Percentiles rank a stretch among this genome's conserved stretches.
Conservation (phyloP, 2,797 vertebrate species). For the Tinamus major region DNA sequence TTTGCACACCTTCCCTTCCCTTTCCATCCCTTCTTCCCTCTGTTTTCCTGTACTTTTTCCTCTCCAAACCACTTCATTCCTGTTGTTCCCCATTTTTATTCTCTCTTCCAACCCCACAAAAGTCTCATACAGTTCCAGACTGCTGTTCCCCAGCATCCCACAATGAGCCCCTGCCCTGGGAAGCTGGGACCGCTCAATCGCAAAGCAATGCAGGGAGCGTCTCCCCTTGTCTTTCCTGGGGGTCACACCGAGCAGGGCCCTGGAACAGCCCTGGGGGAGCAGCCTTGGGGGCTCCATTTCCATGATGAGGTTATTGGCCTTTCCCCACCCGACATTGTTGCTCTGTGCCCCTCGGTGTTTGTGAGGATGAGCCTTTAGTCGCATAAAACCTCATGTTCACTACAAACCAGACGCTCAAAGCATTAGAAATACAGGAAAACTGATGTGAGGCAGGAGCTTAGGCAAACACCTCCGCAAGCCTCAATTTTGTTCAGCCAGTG, state of each 20-base stretch:
- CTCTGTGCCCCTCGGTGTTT: background rate
- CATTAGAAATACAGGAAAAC: background rate
- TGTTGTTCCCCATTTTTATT: too few species aligned
- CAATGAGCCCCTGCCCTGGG: too few species aligned
- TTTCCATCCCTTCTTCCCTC: too few species aligned
- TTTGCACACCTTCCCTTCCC: too few species aligned
- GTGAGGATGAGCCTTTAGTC: background rate
- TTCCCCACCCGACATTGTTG: accelerated
- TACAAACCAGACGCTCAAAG: background rate
- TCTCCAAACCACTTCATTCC: too few species aligned
- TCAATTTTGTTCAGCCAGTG: background rate
- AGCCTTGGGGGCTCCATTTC: accelerated
- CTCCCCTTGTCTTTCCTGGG: background rate
- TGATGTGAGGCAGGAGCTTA: accelerated
- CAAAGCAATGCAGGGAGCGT: background rate
- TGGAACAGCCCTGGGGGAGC: background rate
- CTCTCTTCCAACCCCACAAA: too few species aligned
- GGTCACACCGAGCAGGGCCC: background rate
- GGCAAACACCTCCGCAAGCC: accelerated
- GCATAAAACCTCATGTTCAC: accelerated
- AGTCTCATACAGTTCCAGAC: too few species aligned
- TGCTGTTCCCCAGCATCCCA: too few species aligned
- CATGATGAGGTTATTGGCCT: accelerated
- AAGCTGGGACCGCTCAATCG: too few species aligned
- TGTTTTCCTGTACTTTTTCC: too few species aligned